phyloP scores from a whole-genome alignment of 2,888 invertebrate species.

The Folsomia manolachei region DNA sequence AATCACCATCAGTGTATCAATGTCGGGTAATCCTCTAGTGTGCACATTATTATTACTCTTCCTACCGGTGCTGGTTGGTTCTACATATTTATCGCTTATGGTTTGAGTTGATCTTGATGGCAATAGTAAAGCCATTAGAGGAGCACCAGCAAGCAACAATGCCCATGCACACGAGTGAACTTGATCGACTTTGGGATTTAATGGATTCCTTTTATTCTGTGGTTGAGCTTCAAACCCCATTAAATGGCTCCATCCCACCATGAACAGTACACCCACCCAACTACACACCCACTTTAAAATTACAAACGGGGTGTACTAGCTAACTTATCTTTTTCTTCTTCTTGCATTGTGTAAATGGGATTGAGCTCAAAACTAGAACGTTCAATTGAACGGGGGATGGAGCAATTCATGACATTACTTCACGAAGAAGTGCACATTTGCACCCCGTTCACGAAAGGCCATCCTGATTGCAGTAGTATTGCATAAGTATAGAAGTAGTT shows the following conservation, averaged over 20 bases:
- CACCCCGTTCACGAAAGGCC: background rate
- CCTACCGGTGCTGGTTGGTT: background rate
- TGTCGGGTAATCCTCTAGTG: background rate
- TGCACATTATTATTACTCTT: background rate
- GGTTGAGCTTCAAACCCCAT: background rate
- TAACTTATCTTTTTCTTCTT: no score
- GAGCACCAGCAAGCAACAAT: background rate
- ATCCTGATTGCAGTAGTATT: background rate
- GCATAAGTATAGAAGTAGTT: no score
- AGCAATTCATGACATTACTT: background rate
- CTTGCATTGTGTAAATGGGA: background rate
- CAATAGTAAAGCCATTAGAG: background rate
- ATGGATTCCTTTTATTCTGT: conserved; percentile 10
- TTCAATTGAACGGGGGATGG: background rate
- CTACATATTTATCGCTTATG: background rate
- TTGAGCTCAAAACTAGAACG: background rate
- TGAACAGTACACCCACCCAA: background rate
- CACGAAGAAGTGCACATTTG: background rate
- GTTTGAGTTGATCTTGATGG: background rate
- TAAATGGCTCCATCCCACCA: background rate
- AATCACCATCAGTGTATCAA: no score
- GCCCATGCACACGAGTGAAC: background rate
- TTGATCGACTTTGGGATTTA: conserved; percentile 14
- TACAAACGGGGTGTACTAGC: background rate
- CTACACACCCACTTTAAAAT: background rate